These are phyloP conservation scores for Zaprionus lachaisei DNA, from an alignment of 1,140 invertebrate species.

Conservation along the genomic window DNA sequence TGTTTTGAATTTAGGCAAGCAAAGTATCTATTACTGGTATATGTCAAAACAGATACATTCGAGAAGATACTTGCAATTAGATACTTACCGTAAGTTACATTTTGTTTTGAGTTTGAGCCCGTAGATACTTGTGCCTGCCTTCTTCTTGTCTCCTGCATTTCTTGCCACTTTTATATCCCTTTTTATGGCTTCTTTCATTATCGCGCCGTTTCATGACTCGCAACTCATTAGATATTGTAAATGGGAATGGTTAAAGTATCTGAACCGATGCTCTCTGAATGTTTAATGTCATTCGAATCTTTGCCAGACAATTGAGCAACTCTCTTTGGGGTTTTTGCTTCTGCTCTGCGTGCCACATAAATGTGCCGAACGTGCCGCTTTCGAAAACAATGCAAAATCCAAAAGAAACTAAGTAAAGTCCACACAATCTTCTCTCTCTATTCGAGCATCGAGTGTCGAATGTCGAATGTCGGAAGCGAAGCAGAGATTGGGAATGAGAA, in stretches of 20 bases:
- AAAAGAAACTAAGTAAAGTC: constrained; percentile 18
- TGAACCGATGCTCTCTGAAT: not conserved
- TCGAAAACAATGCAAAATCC: constrained; percentile 54
- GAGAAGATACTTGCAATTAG: not conserved
- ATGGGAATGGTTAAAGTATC: not conserved
- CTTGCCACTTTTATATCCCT: not conserved
- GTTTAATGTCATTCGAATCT: not conserved
- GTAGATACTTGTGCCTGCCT: not conserved
- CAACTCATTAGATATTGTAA: constrained; percentile 3
- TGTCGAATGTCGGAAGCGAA: constrained; percentile 10
- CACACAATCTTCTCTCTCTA: constrained; percentile 18
- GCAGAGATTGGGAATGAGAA: constrained; percentile 52
- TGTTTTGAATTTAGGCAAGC: not conserved
- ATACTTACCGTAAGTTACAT: not conserved
- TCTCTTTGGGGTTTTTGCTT: not conserved
- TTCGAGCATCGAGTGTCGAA: constrained; percentile 42
- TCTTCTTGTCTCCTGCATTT: not conserved
- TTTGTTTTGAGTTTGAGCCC: not conserved
- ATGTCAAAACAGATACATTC: not conserved
- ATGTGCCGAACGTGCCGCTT: constrained; percentile 55
- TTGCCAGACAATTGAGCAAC: not conserved
- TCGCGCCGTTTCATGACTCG: not conserved
- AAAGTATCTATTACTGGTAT: not conserved
- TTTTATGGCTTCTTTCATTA: constrained; percentile 7
- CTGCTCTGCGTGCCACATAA: constrained; percentile 44